Conservation (phyloP, 2,797 vertebrate species). For the Micropoecilia bifurca region DNA sequence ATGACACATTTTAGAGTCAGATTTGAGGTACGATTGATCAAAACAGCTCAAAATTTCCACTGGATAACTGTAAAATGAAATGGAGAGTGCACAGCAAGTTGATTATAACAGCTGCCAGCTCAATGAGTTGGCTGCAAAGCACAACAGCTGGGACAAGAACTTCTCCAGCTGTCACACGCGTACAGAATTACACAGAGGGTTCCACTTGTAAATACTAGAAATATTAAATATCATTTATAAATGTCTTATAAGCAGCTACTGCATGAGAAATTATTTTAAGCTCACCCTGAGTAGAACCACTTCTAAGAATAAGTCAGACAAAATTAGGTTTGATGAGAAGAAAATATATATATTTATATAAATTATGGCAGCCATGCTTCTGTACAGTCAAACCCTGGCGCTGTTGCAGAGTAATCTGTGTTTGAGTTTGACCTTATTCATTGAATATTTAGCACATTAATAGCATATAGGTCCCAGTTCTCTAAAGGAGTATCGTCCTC, state of each 20-base stretch:
- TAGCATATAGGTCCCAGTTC: slow-evolving; percentile 42
- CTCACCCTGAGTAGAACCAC: not conserved
- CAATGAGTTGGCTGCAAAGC: slow-evolving; percentile 60
- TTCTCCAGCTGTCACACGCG: slow-evolving; percentile 56
- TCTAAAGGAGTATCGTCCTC: slow-evolving; percentile 30
- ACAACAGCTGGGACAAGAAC: slow-evolving; percentile 68
- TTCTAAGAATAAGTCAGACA: slow-evolving; percentile 37
- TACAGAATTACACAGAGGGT: slow-evolving; percentile 22
- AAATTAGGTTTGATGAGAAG: slow-evolving; percentile 20
- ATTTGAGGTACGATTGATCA: slow-evolving; percentile 20
- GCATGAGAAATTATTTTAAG: slow-evolving; percentile 24
- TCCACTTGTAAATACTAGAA: slow-evolving; percentile 33
- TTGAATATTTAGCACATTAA: slow-evolving; percentile 42
- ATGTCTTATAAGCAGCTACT: slow-evolving; percentile 23
- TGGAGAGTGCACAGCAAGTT: slow-evolving; percentile 43
- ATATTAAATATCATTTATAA: slow-evolving; percentile 47
- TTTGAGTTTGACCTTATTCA: slow-evolving; percentile 59
- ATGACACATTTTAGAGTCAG: slow-evolving; percentile 29
- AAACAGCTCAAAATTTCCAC: slow-evolving; percentile 22
- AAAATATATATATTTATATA: not conserved
- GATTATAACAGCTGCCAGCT: slow-evolving; percentile 66
- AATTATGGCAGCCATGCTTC: slow-evolving; percentile 41
- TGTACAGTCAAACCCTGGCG: slow-evolving; percentile 34
- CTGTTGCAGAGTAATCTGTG: slow-evolving; percentile 47
- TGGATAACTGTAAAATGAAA: slow-evolving; percentile 45